Percentiles rank a stretch among this genome's conserved stretches.
Evolutionary conservation across 2,888 invertebrate species (phyloP).

Genomic region (Cataglyphis cursor): DNA sequence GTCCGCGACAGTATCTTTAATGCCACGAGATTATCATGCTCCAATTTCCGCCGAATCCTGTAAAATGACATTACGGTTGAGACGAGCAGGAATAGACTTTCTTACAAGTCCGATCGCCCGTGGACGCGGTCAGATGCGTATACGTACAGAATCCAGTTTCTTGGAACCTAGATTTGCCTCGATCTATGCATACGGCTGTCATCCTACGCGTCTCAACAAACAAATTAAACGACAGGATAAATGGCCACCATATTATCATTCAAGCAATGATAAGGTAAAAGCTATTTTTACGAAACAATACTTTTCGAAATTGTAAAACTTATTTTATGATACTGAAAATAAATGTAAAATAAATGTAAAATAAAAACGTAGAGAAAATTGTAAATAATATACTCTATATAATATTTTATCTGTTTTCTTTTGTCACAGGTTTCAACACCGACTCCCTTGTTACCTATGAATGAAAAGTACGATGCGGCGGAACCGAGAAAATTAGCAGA

Average conservation of each 20-base stretch:
- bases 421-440: constrained; percentile 12
- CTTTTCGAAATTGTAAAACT: not conserved
- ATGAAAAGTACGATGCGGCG: constrained; percentile 75
- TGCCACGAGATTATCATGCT: constrained; percentile 76
- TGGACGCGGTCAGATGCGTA: constrained; percentile 91
- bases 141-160: constrained; percentile 94
- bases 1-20: constrained; percentile 91
- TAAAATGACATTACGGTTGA: constrained; percentile 92
- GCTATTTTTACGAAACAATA: not conserved
- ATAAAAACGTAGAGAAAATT: no score
- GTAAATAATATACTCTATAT: no score
- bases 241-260: constrained; percentile 72
- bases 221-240: constrained; percentile 84
- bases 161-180: constrained; percentile 95
- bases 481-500: constrained; percentile 79
- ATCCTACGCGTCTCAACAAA: constrained; percentile 85
- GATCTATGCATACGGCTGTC: constrained; percentile 94
- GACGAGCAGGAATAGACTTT: constrained; percentile 92
- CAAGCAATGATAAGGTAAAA: constrained; percentile 67
- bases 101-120: constrained; percentile 91
- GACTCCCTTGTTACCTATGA: not conserved
- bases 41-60: constrained; percentile 88
- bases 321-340: not conserved
- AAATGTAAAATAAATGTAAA: not conserved
- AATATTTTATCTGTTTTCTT: not conserved